A percentile compares a stretch with the other conserved stretches of the same genome.
Conservation (phyloP, 2,797 vertebrate genomes). For the Gallinago nigripennis region DNA sequence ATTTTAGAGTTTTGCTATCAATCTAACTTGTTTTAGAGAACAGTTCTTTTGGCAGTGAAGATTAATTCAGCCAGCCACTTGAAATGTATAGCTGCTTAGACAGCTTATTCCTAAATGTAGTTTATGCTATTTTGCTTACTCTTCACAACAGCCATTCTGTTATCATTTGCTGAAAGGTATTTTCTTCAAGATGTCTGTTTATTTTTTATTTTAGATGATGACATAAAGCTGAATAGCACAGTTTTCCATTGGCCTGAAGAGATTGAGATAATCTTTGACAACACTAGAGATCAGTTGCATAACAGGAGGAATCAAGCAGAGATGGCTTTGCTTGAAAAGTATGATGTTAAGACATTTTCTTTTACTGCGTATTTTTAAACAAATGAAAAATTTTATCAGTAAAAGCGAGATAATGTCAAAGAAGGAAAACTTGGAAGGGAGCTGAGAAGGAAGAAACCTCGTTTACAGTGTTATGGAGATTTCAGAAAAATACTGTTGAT, state of each 20-base stretch:
- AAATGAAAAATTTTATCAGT: background rate
- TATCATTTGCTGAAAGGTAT: background rate
- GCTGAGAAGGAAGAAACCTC: background rate
- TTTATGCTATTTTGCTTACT: background rate
- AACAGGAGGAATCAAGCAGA: conserved; percentile 74
- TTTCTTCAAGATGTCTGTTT: background rate
- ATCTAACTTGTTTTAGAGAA: background rate
- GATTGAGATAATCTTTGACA: conserved; percentile 81
- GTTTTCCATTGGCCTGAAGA: conserved; percentile 88
- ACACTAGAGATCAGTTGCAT: conserved; percentile 66
- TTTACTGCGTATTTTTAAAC: background rate
- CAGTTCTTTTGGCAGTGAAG: background rate
- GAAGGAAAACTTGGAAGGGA: background rate
- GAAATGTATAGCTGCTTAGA: background rate
- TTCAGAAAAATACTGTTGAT: background rate
- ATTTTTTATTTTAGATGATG: conserved; percentile 79
- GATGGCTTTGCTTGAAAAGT: conserved; percentile 81
- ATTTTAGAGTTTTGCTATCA: background rate
- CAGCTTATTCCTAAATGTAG: background rate
- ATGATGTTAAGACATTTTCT: background rate
- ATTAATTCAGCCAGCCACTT: background rate
- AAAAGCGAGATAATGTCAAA: background rate
- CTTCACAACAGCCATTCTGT: background rate
- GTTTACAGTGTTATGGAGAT: background rate
- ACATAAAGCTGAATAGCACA: conserved; percentile 84